A percentile compares a stretch with the other conserved stretches of the same genome.
phyloP scores from a whole-genome alignment of 2,797 vertebrate genomes.

The Clarias pachynema region DNA sequence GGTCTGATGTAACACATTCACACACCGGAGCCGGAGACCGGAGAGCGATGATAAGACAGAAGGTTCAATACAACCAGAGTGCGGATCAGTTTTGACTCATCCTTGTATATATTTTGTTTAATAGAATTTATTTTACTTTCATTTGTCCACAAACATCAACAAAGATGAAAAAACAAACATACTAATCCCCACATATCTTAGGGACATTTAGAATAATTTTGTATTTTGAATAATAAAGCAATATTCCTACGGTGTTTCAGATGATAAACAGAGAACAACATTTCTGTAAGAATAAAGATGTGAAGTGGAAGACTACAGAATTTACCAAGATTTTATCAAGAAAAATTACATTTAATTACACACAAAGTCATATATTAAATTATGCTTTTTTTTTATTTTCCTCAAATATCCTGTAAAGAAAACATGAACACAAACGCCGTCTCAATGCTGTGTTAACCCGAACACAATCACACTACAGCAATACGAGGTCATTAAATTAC shows the following conservation, averaged over 20 bases:
- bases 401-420: neutral
- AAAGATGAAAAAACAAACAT: neutral
- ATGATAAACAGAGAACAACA: neutral
- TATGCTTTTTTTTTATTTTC: neutral
- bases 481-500: neutral
- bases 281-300: neutral
- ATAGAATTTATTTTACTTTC: neutral
- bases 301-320: neutral
- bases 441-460: neutral
- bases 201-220: neutral
- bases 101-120: neutral
- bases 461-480: neutral
- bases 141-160: neutral
- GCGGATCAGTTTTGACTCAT: no score
- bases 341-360: neutral
- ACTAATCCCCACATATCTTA: neutral
- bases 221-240: neutral
- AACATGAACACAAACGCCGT: neutral
- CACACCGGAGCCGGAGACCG: no score
- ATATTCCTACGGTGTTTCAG: neutral
- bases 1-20: no score
- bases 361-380: neutral
- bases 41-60: no score
- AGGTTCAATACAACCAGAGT: no score
- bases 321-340: neutral